Evolutionary conservation across 92 coral and sea anemone species (phyloP).

Genomic region (Bergia puertoricense): DNA sequence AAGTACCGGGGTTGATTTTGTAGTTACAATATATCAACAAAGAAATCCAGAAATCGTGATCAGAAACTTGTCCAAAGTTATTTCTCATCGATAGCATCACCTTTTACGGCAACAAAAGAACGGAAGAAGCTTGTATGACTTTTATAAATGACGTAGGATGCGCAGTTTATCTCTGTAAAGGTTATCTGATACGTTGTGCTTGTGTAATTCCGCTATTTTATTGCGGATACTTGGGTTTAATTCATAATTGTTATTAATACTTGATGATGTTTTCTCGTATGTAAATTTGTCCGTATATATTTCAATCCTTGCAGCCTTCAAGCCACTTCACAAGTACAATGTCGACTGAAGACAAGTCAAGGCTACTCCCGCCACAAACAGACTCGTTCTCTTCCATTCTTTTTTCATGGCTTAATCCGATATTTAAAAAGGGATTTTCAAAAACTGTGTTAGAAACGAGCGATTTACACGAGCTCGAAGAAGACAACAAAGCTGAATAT

Average conservation of each 20-base stretch:
- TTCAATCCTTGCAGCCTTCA: not conserved
- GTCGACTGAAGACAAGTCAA: not conserved
- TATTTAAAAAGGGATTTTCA: conserved; percentile 35
- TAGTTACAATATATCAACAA: not conserved
- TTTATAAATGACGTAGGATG: not conserved
- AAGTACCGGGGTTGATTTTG: not conserved
- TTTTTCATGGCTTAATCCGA: conserved; percentile 40
- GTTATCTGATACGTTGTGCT: not conserved
- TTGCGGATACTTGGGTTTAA: not conserved
- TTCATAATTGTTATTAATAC: not conserved
- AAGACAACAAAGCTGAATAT: conserved; percentile 30
- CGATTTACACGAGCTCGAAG: conserved; percentile 33
- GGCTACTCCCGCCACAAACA: conserved; percentile 9
- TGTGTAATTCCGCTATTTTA: conserved; percentile 16
- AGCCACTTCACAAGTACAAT: not conserved
- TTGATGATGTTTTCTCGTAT: conserved; percentile 15
- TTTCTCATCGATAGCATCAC: not conserved
- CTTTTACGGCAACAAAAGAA: not conserved
- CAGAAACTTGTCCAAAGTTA: not conserved
- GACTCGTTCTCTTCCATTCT: conserved; percentile 10
- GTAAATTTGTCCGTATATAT: conserved; percentile 8
- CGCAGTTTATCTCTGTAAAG: not conserved
- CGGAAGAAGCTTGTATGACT: not conserved
- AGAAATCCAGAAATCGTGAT: not conserved
- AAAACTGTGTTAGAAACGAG: not conserved